Evolutionary conservation across 53 echinoderm and acorn worm genomes (phyloP), one percentile per base, ranked within the genome.

Genomic region (Holothuria leucospilota): DNA sequence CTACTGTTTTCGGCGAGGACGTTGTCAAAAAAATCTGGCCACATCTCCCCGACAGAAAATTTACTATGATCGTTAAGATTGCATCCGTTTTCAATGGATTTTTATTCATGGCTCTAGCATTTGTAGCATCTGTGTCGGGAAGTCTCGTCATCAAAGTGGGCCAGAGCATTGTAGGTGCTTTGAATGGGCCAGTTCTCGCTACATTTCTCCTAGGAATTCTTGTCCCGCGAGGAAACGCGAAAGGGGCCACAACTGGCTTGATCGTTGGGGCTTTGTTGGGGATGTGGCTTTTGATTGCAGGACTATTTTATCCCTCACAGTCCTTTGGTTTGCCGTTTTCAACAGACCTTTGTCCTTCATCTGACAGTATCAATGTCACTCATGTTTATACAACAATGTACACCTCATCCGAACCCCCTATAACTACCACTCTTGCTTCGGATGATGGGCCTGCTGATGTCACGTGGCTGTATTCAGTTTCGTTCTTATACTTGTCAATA

Each of bases 221-320:
- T 11, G 51, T 78, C 24, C 78, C 78, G 20, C 20, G 25, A 23
- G 78, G 53, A 13, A 78, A 78, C 53, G 25, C 78, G 25, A 52
- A 56, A 24, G 78, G 78, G 15, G 78, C 78, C 7, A 78, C 78
- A 3, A 21, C 27, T 78, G 78, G 78, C 28, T 51, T 78, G 28
- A 78, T 78, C 20, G 51, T 53, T 24, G 78, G 78, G 29, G 53
- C 25, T 14, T 11, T 24, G 2, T 5, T 52, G 12, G 78, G 56
- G 8, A 29, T 25, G 26, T 78, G 78, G 78, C 25, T 78, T 28
- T 25, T 78, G 2, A 15, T 58, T 2, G 78, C 51, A 6, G 51
- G 53, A 28, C 20, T 78, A 3, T 24, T 58, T 18, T 59, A 56
- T 0, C 59, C 78, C 13, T 29, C 25, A 78, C 78, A 24, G 29